phyloP scores from a whole-genome alignment of 2,888 invertebrate genomes.

The Ethmia dodecea region DNA sequence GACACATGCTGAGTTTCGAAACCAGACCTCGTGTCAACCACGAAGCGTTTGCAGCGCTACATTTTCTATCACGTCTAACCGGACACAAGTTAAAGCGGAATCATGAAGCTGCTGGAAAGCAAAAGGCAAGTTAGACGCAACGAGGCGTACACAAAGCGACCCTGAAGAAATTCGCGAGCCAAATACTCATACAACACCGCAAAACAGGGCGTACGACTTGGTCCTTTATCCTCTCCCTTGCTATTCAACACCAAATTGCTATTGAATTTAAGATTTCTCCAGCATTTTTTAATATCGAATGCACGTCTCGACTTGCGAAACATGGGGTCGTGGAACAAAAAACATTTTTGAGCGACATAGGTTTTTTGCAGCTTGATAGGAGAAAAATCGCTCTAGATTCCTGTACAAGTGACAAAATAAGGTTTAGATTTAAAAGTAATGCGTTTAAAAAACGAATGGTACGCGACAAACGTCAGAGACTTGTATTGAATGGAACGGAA shows the following conservation, averaged over 20 bases:
- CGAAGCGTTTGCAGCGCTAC: slow-evolving; percentile 3
- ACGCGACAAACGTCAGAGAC: slow-evolving; percentile 45
- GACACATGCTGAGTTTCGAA: slow-evolving; percentile 65
- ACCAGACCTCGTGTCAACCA: slow-evolving; percentile 41
- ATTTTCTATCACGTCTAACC: background rate
- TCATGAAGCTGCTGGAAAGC: slow-evolving; percentile 7
- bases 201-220: slow-evolving; percentile 62
- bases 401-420: slow-evolving; percentile 43
- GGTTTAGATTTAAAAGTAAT: slow-evolving; percentile 47
- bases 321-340: slow-evolving; percentile 43
- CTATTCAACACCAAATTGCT: slow-evolving; percentile 66
- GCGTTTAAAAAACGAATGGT: slow-evolving; percentile 34
- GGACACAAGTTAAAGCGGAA: background rate
- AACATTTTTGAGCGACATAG: slow-evolving; percentile 32
- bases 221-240: slow-evolving; percentile 61
- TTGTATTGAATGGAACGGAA: slow-evolving; percentile 46
- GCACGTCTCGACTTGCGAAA: slow-evolving; percentile 52
- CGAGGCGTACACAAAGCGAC: slow-evolving; percentile 54
- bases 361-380: slow-evolving; percentile 29
- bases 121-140: slow-evolving; percentile 1
- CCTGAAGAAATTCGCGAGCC: slow-evolving; percentile 63
- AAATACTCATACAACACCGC: slow-evolving; percentile 75
- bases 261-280: slow-evolving; percentile 72
- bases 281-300: slow-evolving; percentile 65
- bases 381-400: slow-evolving; percentile 33